Evolutionary conservation across 2,797 vertebrate species (phyloP).

Genomic region (Crocodylus rhombifer): DNA sequence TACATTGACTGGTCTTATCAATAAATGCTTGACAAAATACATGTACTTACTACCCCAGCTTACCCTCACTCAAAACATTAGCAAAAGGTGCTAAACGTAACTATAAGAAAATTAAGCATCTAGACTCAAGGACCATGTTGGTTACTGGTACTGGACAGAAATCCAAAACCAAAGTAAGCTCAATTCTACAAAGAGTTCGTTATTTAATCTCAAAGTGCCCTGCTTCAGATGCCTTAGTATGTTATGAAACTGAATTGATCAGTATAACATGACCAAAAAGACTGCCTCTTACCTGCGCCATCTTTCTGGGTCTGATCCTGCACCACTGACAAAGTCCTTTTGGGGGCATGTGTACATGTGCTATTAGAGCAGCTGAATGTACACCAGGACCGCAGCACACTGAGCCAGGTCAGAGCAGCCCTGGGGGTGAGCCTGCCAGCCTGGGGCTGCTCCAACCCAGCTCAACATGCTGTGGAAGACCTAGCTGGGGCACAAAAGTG

Average conservation of each 20-base stretch:
- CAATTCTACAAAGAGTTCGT: not conserved
- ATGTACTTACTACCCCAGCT: not conserved
- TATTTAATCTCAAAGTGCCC: not conserved
- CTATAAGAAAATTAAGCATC: not conserved
- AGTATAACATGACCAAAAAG: not conserved
- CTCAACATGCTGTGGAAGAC: too few relatives aligned
- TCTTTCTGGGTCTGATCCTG: not conserved
- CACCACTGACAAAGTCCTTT: not conserved
- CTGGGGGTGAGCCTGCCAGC: too few relatives aligned
- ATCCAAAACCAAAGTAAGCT: not conserved
- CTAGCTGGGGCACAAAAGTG: too few relatives aligned
- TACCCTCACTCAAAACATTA: not conserved
- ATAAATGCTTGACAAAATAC: not conserved
- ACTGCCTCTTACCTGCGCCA: not conserved
- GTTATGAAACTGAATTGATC: not conserved
- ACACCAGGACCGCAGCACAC: too few relatives aligned
- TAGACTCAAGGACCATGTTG: not conserved
- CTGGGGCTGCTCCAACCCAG: too few relatives aligned
- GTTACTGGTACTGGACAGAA: not conserved
- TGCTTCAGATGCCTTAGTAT: not conserved
- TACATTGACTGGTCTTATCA: not conserved
- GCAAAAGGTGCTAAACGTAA: not conserved
- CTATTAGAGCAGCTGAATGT: too few relatives aligned
- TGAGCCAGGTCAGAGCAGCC: too few relatives aligned
- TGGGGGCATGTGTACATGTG: too few relatives aligned